A percentile compares a stretch with the other conserved stretches of the same genome.
phyloP scores from a whole-genome alignment of 37 sponge, comb jelly and placozoan species.

The Petrosia ficiformis region DNA sequence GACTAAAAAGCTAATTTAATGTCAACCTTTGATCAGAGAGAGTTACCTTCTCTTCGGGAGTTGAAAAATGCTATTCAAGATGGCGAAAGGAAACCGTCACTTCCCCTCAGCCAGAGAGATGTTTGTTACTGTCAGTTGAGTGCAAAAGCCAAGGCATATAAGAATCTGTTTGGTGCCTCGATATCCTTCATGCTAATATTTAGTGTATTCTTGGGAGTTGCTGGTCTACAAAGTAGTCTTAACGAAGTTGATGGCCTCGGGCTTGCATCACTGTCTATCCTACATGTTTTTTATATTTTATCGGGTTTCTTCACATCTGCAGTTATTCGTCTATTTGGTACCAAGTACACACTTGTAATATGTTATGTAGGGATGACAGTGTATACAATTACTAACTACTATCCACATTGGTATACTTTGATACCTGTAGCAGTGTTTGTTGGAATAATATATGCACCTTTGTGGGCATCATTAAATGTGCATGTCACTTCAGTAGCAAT shows the following conservation, averaged over 20 bases:
- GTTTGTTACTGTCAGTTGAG: not conserved
- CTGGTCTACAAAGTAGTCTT: conserved; percentile 57
- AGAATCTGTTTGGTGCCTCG: conserved; percentile 34
- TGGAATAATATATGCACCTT: conserved; percentile 47
- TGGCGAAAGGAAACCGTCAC: too few relatives aligned
- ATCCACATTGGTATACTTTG: conserved; percentile 71
- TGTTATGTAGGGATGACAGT: conserved; percentile 16
- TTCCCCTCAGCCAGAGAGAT: too few relatives aligned
- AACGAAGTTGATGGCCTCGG: conserved; percentile 39
- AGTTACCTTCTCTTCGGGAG: too few relatives aligned
- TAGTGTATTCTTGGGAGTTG: conserved; percentile 28
- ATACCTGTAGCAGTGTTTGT: conserved; percentile 46
- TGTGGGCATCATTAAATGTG: conserved; percentile 36
- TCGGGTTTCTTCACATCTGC: conserved; percentile 30
- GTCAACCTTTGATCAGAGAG: too few relatives aligned
- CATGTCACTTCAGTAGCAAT: conserved; percentile 33
- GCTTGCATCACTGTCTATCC: conserved; percentile 23
- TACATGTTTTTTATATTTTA: conserved; percentile 30
- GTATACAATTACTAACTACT: conserved; percentile 52
- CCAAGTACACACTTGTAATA: conserved; percentile 31
- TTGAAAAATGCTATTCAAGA: too few relatives aligned
- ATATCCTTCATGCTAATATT: conserved; percentile 31
- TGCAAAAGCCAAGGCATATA: not conserved
- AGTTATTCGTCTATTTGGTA: conserved; percentile 30
- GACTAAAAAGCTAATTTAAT: too few relatives aligned